Base-by-base conservation (phyloP, 1,140 invertebrate species). In the Apis laboriosa region DNA sequence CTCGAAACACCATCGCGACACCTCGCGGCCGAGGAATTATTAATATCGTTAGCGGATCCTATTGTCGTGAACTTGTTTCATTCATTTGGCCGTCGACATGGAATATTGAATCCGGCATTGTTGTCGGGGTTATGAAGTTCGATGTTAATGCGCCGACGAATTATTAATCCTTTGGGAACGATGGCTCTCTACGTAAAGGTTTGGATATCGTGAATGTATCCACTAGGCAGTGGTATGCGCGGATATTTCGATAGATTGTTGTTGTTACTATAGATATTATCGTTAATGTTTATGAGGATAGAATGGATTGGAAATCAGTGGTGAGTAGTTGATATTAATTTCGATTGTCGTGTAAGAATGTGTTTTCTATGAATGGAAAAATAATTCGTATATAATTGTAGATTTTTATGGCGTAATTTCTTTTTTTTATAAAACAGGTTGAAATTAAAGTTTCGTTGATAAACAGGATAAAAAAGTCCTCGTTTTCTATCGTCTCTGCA, bases 141-240 rank as follows among this genome's bases (percentile, higher is more conserved):
- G 55, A 67, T 76, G 64, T 67, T 67, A 81, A 81, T 67, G 9
- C 34, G 55, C 60, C 49, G 64, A 43, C 51, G 53, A 56, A 58
- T 78, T 67, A 67, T 78, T 78, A 67, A 78, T 67, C 76, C 64
- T 78, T 68, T 15, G 75, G 28, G 75, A 24, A 17, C 43, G 15
- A 28, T 49, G 51, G 43, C 9, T 8, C 15, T 24, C 15, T 73
- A 28, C 56, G 56, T 75, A 43, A n/a, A 51, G 7, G 58, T n/a
- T 19, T 5, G 43, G n/a, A 75, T 51, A 63, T 56, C 28, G 58
- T 51, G n/a, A 19, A 51, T 24, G 17, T 43, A 43, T 43, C 34
- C 15, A 11, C 19, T 2, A 0, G 24, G 49, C 34, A 12, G 13
- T 4, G 3, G 55, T 9, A 49, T 19, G 0, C 51, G n/a, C 21